A percentile compares a stretch with the other conserved stretches of the same genome.
Evolutionary conservation across 2,797 vertebrate species (phyloP).

Genomic region (Helarctos malayanus): DNA sequence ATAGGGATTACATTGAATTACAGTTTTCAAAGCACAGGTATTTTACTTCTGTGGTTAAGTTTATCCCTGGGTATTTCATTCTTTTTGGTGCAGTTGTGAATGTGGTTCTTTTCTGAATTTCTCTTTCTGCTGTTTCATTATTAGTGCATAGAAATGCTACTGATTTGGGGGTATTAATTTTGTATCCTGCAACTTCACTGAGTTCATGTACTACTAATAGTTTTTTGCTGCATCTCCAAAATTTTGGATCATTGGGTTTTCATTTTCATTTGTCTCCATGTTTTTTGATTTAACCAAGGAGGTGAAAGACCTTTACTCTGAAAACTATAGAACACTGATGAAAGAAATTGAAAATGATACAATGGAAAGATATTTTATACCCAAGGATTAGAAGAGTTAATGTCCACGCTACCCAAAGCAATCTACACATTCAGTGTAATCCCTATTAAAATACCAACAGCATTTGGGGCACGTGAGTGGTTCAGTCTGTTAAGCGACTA

Average conservation of each 20-base stretch:
- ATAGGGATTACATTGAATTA: not conserved
- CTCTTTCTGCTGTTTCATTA: not conserved
- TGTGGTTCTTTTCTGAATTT: not conserved
- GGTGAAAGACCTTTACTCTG: not conserved
- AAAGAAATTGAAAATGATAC: not conserved
- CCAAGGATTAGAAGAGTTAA: not conserved
- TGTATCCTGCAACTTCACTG: not conserved
- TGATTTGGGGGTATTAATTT: not conserved
- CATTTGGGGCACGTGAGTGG: not conserved
- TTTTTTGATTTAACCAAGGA: not conserved
- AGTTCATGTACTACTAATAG: not conserved
- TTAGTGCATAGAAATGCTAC: not conserved
- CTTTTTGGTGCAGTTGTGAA: not conserved
- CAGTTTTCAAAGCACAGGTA: not conserved
- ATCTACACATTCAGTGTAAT: not conserved
- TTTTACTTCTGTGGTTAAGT: not conserved
- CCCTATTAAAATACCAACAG: not conserved
- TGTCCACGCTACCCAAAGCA: not conserved
- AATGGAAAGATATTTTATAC: not conserved
- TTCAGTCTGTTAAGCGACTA: not conserved
- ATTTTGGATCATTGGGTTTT: not conserved
- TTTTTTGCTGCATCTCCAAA: not conserved
- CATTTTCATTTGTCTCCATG: not conserved
- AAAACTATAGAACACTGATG: not conserved
- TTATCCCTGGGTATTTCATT: not conserved